These are phyloP conservation scores for Acholoe squamosa DNA, from an alignment of 2,888 invertebrate species.

Conservation along the genomic window DNA sequence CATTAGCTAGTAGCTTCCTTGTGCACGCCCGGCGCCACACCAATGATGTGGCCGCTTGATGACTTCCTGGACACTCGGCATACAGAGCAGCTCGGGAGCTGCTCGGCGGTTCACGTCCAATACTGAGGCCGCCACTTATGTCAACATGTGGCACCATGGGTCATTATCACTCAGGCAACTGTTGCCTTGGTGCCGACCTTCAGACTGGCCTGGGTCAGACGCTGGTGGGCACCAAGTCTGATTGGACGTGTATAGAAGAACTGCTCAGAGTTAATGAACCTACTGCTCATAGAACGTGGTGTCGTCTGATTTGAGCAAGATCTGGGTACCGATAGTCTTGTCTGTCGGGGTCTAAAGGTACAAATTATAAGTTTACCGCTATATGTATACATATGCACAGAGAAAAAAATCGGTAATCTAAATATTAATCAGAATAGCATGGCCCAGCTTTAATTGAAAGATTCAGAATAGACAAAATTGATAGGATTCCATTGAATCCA, in stretches of 20 bases:
- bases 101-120: not conserved
- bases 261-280: not conserved
- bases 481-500: too few species aligned
- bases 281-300: not conserved
- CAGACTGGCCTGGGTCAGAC: not conserved
- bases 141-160: not conserved
- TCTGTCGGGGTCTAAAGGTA: too few species aligned
- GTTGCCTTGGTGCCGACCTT: slow-evolving; percentile 1
- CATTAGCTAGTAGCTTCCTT: not conserved
- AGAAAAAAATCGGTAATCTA: too few species aligned
- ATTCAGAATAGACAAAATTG: too few species aligned
- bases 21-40: not conserved
- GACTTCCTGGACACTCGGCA: not conserved
- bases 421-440: too few species aligned
- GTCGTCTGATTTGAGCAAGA: not conserved
- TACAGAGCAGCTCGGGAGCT: not conserved
- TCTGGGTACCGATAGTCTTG: too few species aligned
- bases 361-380: too few species aligned
- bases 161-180: not conserved
- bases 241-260: not conserved
- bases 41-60: not conserved
- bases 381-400: too few species aligned
- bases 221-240: not conserved
- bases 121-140: not conserved
- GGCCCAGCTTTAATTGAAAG: too few species aligned